Conservation (phyloP, 2,888 invertebrate genomes). For the Himalopsyche anomala region DNA sequence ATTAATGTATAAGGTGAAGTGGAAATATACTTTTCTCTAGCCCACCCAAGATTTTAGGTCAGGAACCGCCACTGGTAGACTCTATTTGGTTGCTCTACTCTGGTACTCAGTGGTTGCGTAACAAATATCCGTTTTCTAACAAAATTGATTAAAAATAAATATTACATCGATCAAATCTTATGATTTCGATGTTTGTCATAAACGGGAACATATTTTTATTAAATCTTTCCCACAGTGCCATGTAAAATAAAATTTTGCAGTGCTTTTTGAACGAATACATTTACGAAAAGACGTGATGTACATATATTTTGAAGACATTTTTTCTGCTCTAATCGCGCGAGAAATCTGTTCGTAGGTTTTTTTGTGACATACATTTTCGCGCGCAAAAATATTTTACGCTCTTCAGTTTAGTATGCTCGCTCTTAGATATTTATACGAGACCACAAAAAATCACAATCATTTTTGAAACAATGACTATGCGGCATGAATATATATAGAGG, state of each 20-base stretch:
- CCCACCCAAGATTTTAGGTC: too few species aligned
- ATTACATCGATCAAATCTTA: neutral
- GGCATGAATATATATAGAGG: neutral
- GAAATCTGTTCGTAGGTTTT: conserved; percentile 2
- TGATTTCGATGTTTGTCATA: too few species aligned
- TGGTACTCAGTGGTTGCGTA: too few species aligned
- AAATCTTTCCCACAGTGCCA: too few species aligned
- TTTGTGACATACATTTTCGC: conserved; percentile 26
- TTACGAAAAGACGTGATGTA: neutral
- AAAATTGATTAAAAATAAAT: neutral
- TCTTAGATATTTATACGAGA: neutral
- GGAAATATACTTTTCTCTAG: too few species aligned
- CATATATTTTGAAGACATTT: conserved; percentile 2
- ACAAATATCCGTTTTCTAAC: too few species aligned
- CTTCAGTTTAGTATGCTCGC: neutral
- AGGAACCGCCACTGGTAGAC: too few species aligned
- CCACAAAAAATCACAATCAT: neutral
- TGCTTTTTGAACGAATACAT: neutral
- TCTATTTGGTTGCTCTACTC: too few species aligned
- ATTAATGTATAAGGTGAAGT: too few species aligned
- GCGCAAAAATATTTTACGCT: neutral
- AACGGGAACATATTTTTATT: too few species aligned
- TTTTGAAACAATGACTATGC: neutral
- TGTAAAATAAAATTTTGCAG: neutral
- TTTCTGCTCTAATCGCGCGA: neutral